A percentile compares a stretch with the other conserved stretches of the same genome.
Evolutionary conservation across 2,113 vertebrate genomes (phyloP).

Genomic region (Motacilla tschutschensis): DNA sequence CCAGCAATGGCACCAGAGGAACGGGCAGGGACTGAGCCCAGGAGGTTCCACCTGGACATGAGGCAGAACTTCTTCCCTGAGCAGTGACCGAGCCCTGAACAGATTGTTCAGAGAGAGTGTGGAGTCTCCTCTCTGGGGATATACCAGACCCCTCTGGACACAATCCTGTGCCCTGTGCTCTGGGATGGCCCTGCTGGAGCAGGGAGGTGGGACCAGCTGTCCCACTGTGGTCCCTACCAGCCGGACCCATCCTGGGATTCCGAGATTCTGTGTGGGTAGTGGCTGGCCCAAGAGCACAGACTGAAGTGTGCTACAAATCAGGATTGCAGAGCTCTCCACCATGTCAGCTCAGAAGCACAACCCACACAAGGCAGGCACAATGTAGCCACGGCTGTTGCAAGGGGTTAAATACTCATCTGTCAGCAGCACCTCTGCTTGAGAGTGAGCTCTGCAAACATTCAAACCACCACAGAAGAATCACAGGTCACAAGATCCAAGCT

Average conservation of each 20-base stretch:
- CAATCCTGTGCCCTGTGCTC: not conserved
- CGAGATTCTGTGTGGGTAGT: not conserved
- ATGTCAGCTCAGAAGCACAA: not conserved
- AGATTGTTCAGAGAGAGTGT: not conserved
- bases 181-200: not conserved
- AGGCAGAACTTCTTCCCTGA: not conserved
- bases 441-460: not conserved
- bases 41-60: not conserved
- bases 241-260: not conserved
- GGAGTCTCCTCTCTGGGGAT: not conserved
- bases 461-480: not conserved
- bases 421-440: not conserved
- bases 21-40: not conserved
- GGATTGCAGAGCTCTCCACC: not conserved
- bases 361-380: not conserved
- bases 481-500: not conserved
- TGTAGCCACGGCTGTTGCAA: fast-evolving
- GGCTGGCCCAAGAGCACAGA: not conserved
- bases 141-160: fast-evolving
- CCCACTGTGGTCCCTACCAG: not conserved
- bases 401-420: not conserved
- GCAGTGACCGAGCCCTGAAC: fast-evolving
- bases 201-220: not conserved
- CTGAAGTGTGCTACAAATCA: not conserved
- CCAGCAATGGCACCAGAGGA: not conserved